phyloP scores from a whole-genome alignment of 2,797 vertebrate species.

The Schizopygopsis malacanthus region DNA sequence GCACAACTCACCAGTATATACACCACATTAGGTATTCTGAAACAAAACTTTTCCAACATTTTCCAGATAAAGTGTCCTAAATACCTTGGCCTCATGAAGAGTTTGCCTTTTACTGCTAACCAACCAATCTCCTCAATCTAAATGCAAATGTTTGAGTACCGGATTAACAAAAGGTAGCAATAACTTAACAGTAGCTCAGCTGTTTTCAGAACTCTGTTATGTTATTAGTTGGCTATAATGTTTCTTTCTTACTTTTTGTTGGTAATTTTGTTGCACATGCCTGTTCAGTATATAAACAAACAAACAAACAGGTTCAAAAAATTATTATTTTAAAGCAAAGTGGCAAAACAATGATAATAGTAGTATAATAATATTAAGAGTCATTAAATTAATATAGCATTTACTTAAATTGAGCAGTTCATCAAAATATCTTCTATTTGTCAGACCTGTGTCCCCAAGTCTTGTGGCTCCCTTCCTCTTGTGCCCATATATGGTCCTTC shows the following conservation, averaged over 20 bases:
- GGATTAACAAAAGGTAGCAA: background rate
- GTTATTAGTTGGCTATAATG: background rate
- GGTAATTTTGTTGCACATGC: background rate
- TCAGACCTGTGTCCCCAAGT: too few relatives aligned
- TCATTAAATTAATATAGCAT: background rate
- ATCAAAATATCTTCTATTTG: background rate
- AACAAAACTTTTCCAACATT: background rate
- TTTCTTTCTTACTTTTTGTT: background rate
- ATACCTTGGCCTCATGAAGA: background rate
- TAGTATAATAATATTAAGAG: background rate
- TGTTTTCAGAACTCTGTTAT: background rate
- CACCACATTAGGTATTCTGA: constrained; percentile 26
- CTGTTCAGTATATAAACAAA: background rate
- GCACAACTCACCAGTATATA: background rate
- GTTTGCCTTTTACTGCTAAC: background rate
- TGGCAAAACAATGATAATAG: background rate
- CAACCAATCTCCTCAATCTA: background rate
- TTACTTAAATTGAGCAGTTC: background rate
- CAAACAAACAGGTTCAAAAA: background rate
- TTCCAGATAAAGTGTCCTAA: background rate
- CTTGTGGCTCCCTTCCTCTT: too few relatives aligned
- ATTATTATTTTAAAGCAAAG: background rate
- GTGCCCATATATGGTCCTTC: too few relatives aligned
- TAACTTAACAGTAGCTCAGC: background rate
- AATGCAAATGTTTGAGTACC: background rate